Conservation (phyloP, 2,797 vertebrate genomes). For the Epinephelus coioides region DNA sequence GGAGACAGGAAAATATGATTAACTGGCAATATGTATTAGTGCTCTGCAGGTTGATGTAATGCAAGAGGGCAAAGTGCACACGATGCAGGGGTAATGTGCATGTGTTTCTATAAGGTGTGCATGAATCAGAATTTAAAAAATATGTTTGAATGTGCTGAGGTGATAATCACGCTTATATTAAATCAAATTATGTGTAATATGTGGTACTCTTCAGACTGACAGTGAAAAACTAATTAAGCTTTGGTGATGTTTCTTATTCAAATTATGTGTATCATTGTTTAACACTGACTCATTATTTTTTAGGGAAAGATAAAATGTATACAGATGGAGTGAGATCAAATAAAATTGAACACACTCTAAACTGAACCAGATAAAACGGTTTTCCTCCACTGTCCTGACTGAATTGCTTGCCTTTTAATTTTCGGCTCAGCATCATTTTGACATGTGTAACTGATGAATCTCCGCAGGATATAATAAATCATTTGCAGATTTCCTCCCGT, state of each 20-base stretch:
- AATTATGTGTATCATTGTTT: background rate
- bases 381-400: slow-evolving; percentile 34
- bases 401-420: slow-evolving; percentile 77
- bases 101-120: background rate
- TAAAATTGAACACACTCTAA: slow-evolving; percentile 24
- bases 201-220: background rate
- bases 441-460: slow-evolving; percentile 83
- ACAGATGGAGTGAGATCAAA: slow-evolving; percentile 36
- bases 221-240: slow-evolving; percentile 1
- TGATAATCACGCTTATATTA: too few species aligned
- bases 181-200: slow-evolving; percentile 7
- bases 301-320: slow-evolving; percentile 8
- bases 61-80: slow-evolving; percentile 31
- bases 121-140: background rate
- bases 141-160: too few species aligned
- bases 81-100: slow-evolving; percentile 12
- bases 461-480: slow-evolving; percentile 82
- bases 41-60: slow-evolving; percentile 44
- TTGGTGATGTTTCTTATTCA: background rate
- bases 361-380: slow-evolving; percentile 29
- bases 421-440: slow-evolving; percentile 82
- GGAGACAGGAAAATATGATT: slow-evolving; percentile 59
- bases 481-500: slow-evolving; percentile 79
- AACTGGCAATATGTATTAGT: slow-evolving; percentile 62
- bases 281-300: background rate